Evolutionary conservation across 1,140 invertebrate genomes (phyloP), one percentile per base, ranked within the genome.

Genomic region (Coptotermes formosanus): DNA sequence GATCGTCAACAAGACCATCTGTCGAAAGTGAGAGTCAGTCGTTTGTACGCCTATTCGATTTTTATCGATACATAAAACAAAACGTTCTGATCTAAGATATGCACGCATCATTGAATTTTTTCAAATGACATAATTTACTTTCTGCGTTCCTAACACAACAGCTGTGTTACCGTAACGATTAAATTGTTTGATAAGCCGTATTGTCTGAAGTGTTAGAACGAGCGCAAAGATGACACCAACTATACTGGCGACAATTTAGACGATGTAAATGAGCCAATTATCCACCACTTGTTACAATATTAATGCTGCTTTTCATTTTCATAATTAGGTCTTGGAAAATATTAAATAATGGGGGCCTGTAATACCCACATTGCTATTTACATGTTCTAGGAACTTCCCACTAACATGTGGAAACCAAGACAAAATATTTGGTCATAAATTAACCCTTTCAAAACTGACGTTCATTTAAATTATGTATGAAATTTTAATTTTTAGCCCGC

Each of bases 11-110:
- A 30, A 30, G n/a, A 75, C 7, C 64, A 75, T 75, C 64, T 75
- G 64, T 75, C 64, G 9, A 75, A 30, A 75, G 64, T 75, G n/a
- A 64, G 25, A n/a, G 64, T 75, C n/a, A 11, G 4, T 30, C n/a
- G n/a, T 55, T 55, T 55, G 14, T 55, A 55, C 7, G 19, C 4
- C 52, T 48, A 16, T 64, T n/a, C 9, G 64, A 75, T 75, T 25
- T 14, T 75, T 75, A 75, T 75, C 64, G 64, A 75, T 75, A 30
- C 14, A 75, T 30, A 75, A 30, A 75, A 75, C 64, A 75, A 75
- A 75, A 75, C 30, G 64, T 75, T 75, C 25, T 25, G 64, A 75
- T 75, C 25, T 75, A n/a, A 75, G 64, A 75, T 75, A 75, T 75
- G 25, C n/a, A 75, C 64, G n/a, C 64, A 30, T 75, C 64, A 75